Evolutionary conservation across 2,888 invertebrate species (phyloP).

Genomic region (Chrysodeixis includens): DNA sequence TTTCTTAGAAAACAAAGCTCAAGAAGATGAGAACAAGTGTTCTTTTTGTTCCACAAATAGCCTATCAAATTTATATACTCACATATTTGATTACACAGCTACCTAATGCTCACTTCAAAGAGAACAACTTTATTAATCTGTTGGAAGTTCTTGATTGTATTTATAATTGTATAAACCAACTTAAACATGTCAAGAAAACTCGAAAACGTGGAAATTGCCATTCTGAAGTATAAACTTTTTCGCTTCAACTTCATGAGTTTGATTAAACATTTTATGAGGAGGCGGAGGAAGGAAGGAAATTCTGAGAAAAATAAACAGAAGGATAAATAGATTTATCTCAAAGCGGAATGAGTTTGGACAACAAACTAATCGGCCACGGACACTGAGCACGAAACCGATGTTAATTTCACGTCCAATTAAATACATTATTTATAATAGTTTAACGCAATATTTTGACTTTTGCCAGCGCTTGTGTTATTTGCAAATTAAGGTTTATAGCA

Average conservation of each 20-base stretch:
- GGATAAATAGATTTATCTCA: constrained; percentile 27
- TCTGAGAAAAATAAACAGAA: constrained; percentile 16
- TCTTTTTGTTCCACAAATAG: constrained; percentile 21
- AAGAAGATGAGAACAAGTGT: constrained; percentile 32
- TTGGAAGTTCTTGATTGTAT: constrained; percentile 6
- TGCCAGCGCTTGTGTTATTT: constrained; percentile 29
- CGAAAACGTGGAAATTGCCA: neutral
- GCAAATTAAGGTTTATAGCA: constrained; percentile 35
- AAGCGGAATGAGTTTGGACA: constrained; percentile 53
- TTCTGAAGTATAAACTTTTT: constrained; percentile 6
- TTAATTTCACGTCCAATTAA: constrained; percentile 63
- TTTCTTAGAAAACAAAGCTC: constrained; percentile 34
- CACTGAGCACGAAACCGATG: constrained; percentile 55
- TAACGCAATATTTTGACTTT: constrained; percentile 35
- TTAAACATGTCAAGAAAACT: constrained; percentile 5
- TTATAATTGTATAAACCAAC: constrained; percentile 5
- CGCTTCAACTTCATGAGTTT: constrained; percentile 8
- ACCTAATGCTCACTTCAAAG: neutral
- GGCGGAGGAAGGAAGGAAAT: constrained; percentile 18
- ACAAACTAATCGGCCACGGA: constrained; percentile 58
- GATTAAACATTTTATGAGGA: constrained; percentile 18
- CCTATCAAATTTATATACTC: constrained; percentile 21
- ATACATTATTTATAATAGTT: constrained; percentile 55
- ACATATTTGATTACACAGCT: neutral
- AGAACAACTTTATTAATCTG: constrained; percentile 2